Percentiles rank a stretch among this genome's conserved stretches.
These are phyloP conservation scores for Platycercus adscitus DNA, from an alignment of 2,113 vertebrate genomes.

Conservation along the genomic window DNA sequence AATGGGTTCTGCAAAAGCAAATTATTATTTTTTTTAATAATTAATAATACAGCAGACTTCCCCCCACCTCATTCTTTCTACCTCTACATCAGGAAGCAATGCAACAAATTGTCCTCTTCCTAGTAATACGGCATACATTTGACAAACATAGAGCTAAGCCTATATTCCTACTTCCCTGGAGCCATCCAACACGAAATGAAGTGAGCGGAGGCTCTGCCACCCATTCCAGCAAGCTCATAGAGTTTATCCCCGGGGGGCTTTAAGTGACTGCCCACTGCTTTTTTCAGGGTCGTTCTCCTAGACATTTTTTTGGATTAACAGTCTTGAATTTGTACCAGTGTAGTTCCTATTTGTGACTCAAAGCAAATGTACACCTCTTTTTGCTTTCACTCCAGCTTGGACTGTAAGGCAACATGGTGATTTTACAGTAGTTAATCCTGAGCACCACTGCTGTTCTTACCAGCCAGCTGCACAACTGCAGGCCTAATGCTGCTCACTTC, in stretches of 20 bases:
- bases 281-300: neutral
- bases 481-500: neutral
- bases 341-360: neutral
- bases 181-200: neutral
- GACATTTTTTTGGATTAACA: neutral
- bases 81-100: neutral
- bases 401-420: neutral
- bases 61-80: neutral
- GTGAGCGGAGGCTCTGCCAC: neutral
- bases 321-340: neutral
- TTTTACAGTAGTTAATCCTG: neutral
- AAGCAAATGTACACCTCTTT: neutral
- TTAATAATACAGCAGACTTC: neutral
- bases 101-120: neutral
- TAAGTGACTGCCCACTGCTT: neutral
- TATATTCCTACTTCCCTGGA: neutral
- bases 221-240: neutral
- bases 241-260: neutral
- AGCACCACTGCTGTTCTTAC: neutral
- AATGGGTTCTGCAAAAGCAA: constrained; percentile 77
- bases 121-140: neutral
- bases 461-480: neutral
- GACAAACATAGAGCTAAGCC: neutral
- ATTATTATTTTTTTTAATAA: neutral
- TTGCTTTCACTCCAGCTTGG: neutral